A percentile compares a stretch with the other conserved stretches of the same genome.
These are phyloP conservation scores for Bradynema listronoti DNA, from an alignment of 1,140 invertebrate species.

Conservation along the genomic window DNA sequence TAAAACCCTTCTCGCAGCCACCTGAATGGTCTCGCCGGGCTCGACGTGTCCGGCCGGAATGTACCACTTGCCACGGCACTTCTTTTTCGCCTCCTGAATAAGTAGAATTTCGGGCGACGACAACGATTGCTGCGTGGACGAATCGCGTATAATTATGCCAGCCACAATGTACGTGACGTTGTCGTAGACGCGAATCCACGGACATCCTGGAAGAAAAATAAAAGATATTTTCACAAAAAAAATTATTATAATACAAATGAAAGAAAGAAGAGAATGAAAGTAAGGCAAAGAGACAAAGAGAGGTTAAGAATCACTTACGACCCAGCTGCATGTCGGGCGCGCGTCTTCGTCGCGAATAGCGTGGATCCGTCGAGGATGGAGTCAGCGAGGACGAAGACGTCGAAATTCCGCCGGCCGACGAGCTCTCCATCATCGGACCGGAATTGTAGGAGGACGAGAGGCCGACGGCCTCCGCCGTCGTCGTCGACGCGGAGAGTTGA, in stretches of 20 bases:
- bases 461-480: too few relatives aligned
- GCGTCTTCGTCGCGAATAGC: too few relatives aligned
- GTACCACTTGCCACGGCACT: constrained; percentile 66
- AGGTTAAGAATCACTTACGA: constrained; percentile 21
- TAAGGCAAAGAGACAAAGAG: too few relatives aligned
- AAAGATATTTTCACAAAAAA: too few relatives aligned
- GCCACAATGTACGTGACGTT: constrained; percentile 54
- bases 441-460: too few relatives aligned
- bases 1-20: too few relatives aligned
- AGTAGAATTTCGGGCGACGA: constrained; percentile 74
- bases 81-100: constrained; percentile 87
- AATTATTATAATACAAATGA: too few relatives aligned
- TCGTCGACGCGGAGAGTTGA: too few relatives aligned
- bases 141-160: constrained; percentile 39
- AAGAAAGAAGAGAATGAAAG: too few relatives aligned
- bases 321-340: constrained; percentile 30
- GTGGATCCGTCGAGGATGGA: constrained; percentile 13
- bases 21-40: constrained; percentile 74
- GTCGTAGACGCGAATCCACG: constrained; percentile 52
- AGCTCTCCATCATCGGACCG: too few relatives aligned
- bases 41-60: constrained; percentile 88
- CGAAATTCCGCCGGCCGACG: too few relatives aligned
- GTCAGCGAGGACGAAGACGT: constrained; percentile 13
- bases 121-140: constrained; percentile 41
- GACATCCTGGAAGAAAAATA: constrained; percentile 54